Base-by-base conservation (phyloP, 1,140 invertebrate species). In the Cydia fagiglandana region DNA sequence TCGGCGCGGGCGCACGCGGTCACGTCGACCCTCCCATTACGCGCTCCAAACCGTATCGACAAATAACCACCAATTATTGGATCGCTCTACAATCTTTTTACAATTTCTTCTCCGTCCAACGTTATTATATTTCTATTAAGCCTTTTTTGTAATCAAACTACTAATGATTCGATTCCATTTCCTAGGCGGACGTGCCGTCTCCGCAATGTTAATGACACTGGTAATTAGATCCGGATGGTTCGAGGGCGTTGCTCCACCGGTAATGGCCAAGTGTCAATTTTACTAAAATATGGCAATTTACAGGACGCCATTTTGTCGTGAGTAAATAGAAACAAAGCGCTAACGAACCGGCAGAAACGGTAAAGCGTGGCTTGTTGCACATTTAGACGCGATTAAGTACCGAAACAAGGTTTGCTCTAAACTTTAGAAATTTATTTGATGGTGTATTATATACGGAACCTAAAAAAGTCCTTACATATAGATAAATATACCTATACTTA, bases 71-170 rank as follows among this genome's bases (percentile, higher is more conserved):
- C 91, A 93, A 93, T 93, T 93, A 93, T 91, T 91, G 86, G 86
- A 88, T 86, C 85, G 89, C 90, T 90, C 90, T 84, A 91, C 91
- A 93, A 93, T 93, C 91, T 93, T 93, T 93, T 93, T 91, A 93
- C 91, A 93, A 93, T 93, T 91, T 93, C 91, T 91, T 90, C 91
- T 86, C 84, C 79, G 82, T 79, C 88, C 77, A 76, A 77, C 88
- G 90, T 93, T 93, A 93, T 93, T 93, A 91, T 93, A 91, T 91
- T 91, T 91, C 90, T 93, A 93, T 91, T 91, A 91, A 91, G 89
- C 88, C 90, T 92, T 93, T 92, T 93, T 93, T 91, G 90, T 93
- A 91, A 93, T 93, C 91, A 91, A 91, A 91, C 89, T 90, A 89
- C 90, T 92, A 91, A 92, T 91, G 91, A 92, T 92, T 92, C 90